Conservation (phyloP, 2,113 vertebrate species). For the Mandrillus leucophaeus region DNA sequence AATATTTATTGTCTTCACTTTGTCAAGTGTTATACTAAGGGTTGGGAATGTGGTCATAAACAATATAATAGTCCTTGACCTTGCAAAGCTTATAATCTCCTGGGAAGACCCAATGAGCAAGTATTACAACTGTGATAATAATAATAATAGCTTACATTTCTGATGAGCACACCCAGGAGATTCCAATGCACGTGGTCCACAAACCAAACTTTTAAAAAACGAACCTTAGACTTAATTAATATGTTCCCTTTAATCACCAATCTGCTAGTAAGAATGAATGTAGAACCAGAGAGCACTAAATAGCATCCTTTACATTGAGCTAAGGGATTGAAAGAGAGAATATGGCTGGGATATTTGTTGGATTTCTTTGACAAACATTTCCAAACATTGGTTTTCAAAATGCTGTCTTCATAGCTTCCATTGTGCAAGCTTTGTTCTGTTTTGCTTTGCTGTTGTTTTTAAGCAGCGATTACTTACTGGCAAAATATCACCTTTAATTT, state of each 20-base stretch:
- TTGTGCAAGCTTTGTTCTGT: neutral
- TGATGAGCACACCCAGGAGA: neutral
- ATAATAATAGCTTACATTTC: neutral
- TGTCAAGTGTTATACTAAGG: neutral
- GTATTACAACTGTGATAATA: neutral
- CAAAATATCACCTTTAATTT: neutral
- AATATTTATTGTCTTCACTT: neutral
- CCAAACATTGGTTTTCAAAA: neutral
- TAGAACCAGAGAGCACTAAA: neutral
- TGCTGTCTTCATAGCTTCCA: neutral
- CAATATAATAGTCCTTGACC: neutral
- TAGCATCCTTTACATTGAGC: neutral
- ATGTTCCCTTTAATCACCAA: neutral
- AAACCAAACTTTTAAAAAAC: neutral
- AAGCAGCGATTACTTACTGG: neutral
- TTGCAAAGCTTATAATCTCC: neutral
- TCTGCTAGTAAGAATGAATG: neutral
- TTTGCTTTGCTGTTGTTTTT: neutral
- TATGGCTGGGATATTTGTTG: neutral
- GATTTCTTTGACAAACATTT: neutral
- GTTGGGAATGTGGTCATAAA: neutral
- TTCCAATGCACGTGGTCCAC: neutral
- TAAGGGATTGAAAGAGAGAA: neutral
- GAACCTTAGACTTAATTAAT: neutral
- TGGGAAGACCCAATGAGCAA: neutral